Conservation (phyloP, 1,140 invertebrate genomes). For the Drosophila melanogaster region Release_6_plus_ISO1_MT NT_037436.4:5161001-5161500, state of each 20-base stretch:
- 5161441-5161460: slow-evolving; percentile 31
- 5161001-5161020: slow-evolving; percentile 5
- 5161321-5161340: slow-evolving; percentile 28
- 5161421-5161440: slow-evolving; percentile 21
- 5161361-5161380: slow-evolving; percentile 39
- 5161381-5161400: slow-evolving; percentile 39
- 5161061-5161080: slow-evolving; percentile 60
- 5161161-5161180: slow-evolving; percentile 77
- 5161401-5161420: slow-evolving; percentile 21
- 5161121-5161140: slow-evolving; percentile 16
- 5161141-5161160: slow-evolving; percentile 56
- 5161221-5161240: slow-evolving; percentile 38
- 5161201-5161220: slow-evolving; percentile 75
- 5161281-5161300: slow-evolving; percentile 37
- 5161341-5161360: slow-evolving; percentile 8
- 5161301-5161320: slow-evolving; percentile 55
- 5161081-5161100: slow-evolving; percentile 35
- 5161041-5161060: slow-evolving; percentile 36
- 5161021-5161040: slow-evolving; percentile 15
- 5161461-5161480: slow-evolving; percentile 38
- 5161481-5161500: slow-evolving; percentile 21
- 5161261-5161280: slow-evolving; percentile 45
- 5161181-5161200: slow-evolving; percentile 82
- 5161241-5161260: slow-evolving; percentile 34
- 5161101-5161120: slow-evolving; percentile 41